Conservation (phyloP, 2,113 vertebrate genomes). For the Gymnorhina tibicen region DNA sequence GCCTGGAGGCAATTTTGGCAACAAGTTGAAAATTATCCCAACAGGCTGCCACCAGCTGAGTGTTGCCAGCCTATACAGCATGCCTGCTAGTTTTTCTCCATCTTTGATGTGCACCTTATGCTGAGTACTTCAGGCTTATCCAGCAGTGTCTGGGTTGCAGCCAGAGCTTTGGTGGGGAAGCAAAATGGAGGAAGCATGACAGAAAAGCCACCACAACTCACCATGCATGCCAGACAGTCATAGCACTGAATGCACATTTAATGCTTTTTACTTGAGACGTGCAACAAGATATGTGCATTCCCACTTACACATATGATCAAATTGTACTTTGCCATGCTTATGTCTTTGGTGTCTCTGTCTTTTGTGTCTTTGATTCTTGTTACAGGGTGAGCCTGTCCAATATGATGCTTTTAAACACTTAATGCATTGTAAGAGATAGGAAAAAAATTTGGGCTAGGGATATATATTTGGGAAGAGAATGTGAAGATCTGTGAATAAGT, state of each 20-base stretch:
- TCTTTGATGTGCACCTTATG: not conserved
- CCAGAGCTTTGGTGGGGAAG: not conserved
- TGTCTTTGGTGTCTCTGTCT: not conserved
- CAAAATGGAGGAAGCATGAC: not conserved
- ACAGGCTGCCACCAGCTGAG: not conserved
- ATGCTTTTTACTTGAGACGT: not conserved
- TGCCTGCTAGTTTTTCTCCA: not conserved
- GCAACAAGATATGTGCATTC: not conserved
- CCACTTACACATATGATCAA: fast-evolving
- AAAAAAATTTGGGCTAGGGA: not conserved
- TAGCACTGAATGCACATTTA: not conserved
- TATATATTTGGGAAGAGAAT: not conserved
- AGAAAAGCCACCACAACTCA: not conserved
- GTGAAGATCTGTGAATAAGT: not conserved
- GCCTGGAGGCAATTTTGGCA: not conserved
- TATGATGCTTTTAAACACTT: not conserved
- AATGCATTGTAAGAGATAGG: not conserved
- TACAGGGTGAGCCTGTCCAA: not conserved
- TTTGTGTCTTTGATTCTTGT: not conserved
- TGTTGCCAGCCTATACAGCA: not conserved
- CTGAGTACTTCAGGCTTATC: not conserved
- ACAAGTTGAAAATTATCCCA: not conserved
- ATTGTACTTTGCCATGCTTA: not conserved
- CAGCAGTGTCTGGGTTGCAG: not conserved
- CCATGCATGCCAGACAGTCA: not conserved